These are phyloP conservation scores for Potamarius usumacintae DNA, from an alignment of 2,113 vertebrate species.

Conservation along the genomic window DNA sequence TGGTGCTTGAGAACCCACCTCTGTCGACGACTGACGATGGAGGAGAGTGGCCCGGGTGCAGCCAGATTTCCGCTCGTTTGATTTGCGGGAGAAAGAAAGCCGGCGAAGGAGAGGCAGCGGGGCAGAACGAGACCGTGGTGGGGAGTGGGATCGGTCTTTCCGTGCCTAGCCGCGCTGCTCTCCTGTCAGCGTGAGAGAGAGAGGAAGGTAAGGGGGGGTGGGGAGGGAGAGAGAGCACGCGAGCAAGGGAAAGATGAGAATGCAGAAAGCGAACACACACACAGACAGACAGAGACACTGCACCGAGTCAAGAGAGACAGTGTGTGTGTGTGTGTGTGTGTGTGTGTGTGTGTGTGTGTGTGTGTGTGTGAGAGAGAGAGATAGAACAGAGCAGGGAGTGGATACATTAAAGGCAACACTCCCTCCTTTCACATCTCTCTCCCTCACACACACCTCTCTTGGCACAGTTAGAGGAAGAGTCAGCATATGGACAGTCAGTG, in stretches of 20 bases:
- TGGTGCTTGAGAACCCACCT: slow-evolving; percentile 71
- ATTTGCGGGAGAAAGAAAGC: slow-evolving; percentile 49
- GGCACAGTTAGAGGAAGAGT: slow-evolving; percentile 68
- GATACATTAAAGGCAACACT: slow-evolving; percentile 70
- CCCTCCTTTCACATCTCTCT: slow-evolving; percentile 45
- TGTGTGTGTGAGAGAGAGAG: too few species aligned
- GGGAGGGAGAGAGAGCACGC: slow-evolving; percentile 22
- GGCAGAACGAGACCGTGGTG: slow-evolving; percentile 50
- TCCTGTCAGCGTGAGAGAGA: slow-evolving; percentile 51
- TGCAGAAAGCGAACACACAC: slow-evolving; percentile 45
- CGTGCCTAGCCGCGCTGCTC: slow-evolving; percentile 43
- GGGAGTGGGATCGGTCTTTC: slow-evolving; percentile 52
- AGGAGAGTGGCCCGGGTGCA: slow-evolving; percentile 58
- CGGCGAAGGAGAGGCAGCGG: slow-evolving; percentile 35
- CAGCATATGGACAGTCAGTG: slow-evolving; percentile 59
- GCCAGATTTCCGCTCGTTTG: slow-evolving; percentile 57
- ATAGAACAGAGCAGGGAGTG: slow-evolving; percentile 60
- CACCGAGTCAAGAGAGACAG: slow-evolving; percentile 42
- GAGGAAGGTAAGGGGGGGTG: slow-evolving; percentile 38
- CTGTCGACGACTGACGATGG: slow-evolving; percentile 66
- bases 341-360: too few species aligned
- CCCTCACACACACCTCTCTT: slow-evolving; percentile 40
- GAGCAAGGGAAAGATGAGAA: slow-evolving; percentile 38
- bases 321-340: slow-evolving; percentile 60
- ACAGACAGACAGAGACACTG: slow-evolving; percentile 36